Conservation (phyloP, 2,888 invertebrate species). For the Scaptomyza polygonia region DNA sequence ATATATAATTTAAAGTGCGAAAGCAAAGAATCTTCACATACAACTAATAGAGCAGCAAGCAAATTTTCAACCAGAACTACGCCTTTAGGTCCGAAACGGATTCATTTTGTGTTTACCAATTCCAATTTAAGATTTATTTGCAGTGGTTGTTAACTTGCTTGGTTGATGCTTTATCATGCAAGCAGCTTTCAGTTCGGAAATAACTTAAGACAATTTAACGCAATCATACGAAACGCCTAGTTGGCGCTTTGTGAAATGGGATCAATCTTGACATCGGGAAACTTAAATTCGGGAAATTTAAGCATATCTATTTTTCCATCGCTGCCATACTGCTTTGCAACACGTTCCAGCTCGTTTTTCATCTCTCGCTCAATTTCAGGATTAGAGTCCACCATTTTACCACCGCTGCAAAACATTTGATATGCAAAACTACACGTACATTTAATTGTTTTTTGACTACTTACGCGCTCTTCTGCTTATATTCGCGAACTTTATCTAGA, state of each 20-base stretch:
- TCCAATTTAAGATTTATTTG: conserved; percentile 59
- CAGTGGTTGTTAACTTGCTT: conserved; percentile 24
- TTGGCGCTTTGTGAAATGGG: conserved; percentile 85
- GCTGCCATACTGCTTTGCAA: conserved; percentile 91
- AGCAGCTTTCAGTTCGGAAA: conserved; percentile 15
- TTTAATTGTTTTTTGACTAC: conserved; percentile 75
- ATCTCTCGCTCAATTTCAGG: conserved; percentile 91
- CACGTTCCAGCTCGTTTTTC: conserved; percentile 91
- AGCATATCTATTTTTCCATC: conserved; percentile 93
- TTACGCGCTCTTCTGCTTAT: conserved; percentile 93
- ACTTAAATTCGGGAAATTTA: conserved; percentile 94
- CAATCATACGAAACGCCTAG: conserved; percentile 44
- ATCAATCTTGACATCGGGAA: conserved; percentile 89
- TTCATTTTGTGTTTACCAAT: conserved; percentile 19
- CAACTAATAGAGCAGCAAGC: too few relatives aligned
- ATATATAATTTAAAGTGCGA: too few relatives aligned
- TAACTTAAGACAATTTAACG: conserved; percentile 68
- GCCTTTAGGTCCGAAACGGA: too few relatives aligned
- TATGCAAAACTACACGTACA: neutral
- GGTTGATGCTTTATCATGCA: conserved; percentile 24
- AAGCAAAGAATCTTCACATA: too few relatives aligned
- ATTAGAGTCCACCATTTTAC: conserved; percentile 92
- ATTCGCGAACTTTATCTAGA: conserved; percentile 95
- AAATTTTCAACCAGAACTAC: too few relatives aligned
- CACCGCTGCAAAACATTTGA: conserved; percentile 86